Evolutionary conservation across 2,113 vertebrate genomes (phyloP).

Genomic region (Sprattus sprattus): DNA sequence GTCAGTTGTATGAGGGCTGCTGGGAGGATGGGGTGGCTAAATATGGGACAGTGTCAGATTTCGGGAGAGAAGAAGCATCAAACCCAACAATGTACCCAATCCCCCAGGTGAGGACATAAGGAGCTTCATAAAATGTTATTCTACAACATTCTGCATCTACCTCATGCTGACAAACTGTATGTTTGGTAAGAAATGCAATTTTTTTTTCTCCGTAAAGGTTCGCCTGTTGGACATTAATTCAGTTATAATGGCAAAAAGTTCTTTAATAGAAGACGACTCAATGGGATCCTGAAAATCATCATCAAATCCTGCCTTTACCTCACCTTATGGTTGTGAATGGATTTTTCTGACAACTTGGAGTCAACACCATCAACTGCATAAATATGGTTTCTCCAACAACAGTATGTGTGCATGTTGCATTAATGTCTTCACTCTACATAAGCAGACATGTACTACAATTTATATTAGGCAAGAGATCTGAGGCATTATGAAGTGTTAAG

Average conservation of each 20-base stretch:
- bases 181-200: neutral
- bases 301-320: neutral
- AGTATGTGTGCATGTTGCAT: neutral
- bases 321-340: neutral
- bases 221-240: slow-evolving; percentile 72
- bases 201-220: slow-evolving; percentile 65
- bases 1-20: slow-evolving; percentile 82
- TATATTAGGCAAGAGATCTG: no score
- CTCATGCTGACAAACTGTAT: neutral
- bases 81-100: slow-evolving; percentile 75
- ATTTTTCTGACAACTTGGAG: neutral
- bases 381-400: neutral
- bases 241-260: slow-evolving; percentile 65
- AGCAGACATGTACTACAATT: neutral
- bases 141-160: neutral
- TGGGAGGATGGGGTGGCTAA: slow-evolving; percentile 83
- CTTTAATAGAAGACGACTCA: neutral
- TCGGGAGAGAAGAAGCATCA: slow-evolving; percentile 68
- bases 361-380: neutral
- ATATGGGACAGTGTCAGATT: slow-evolving; percentile 82
- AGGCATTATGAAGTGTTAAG: neutral
- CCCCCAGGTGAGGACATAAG: slow-evolving; percentile 77
- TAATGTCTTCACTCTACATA: neutral
- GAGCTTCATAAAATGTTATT: neutral
- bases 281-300: neutral